Conservation (phyloP, 2,113 vertebrate genomes). For the Notothenia coriiceps region DNA sequence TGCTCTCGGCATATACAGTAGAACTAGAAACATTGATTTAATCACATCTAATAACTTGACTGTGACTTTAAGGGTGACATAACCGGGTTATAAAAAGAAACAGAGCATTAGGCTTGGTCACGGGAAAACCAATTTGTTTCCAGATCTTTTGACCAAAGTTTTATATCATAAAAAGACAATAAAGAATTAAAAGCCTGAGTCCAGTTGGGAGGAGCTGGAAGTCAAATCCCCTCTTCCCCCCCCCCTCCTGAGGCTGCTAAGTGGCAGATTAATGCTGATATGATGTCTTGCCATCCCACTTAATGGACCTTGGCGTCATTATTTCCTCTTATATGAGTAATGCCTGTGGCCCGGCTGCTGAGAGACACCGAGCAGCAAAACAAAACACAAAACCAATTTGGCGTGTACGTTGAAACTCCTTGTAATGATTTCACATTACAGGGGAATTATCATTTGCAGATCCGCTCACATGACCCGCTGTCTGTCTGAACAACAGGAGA, state of each 20-base stretch:
- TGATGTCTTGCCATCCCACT: constrained; percentile 82
- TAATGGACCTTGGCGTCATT: constrained; percentile 84
- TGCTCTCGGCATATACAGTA: background rate
- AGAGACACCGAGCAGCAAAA: constrained; percentile 69
- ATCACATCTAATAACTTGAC: background rate
- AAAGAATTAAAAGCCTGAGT: constrained; percentile 42
- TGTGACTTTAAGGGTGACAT: background rate
- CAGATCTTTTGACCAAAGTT: constrained; percentile 21
- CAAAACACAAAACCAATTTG: constrained; percentile 72
- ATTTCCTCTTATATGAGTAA: constrained; percentile 83
- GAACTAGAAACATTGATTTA: background rate
- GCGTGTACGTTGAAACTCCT: constrained; percentile 40
- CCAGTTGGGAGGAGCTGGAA: constrained; percentile 46
- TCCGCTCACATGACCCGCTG: constrained; percentile 30
- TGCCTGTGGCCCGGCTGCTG: constrained; percentile 65
- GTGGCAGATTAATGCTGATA: constrained; percentile 85
- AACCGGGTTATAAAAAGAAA: background rate
- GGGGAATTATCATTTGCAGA: constrained; percentile 61
- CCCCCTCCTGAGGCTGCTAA: constrained; percentile 74
- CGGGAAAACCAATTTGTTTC: constrained; percentile 20
- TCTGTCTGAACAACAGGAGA: constrained; percentile 41
- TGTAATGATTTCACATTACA: constrained; percentile 63
- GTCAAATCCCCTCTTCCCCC: constrained; percentile 43
- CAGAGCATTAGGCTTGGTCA: background rate
- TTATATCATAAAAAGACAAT: constrained; percentile 18